Conservation (phyloP, 2,888 invertebrate genomes). For the Trachelus troglodyta region DNA sequence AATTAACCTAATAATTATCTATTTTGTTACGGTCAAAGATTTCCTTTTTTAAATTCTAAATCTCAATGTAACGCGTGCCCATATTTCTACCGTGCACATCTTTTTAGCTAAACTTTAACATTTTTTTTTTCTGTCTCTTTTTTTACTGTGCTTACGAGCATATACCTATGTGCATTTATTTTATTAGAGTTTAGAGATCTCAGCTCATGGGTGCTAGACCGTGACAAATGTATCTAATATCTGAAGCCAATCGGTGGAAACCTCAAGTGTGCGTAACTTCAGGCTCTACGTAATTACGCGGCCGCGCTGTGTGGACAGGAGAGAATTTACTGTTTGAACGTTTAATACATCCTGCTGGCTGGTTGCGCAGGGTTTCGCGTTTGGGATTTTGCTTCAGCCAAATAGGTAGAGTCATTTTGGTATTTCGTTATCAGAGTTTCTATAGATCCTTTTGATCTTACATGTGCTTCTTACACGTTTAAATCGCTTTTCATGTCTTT, state of each 20-base stretch:
- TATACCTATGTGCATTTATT: not conserved
- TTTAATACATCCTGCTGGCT: not conserved
- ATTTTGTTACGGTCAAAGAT: no score
- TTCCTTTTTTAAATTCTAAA: not conserved
- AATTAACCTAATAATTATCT: not conserved
- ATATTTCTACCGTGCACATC: no score
- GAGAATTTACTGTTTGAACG: not conserved
- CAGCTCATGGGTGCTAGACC: not conserved
- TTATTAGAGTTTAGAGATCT: not conserved
- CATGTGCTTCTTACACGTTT: no score
- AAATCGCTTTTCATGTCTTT: not conserved
- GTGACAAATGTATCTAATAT: not conserved
- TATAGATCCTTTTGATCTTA: not conserved
- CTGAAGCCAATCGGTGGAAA: conserved; percentile 2
- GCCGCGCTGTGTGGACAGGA: not conserved
- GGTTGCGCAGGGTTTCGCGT: not conserved
- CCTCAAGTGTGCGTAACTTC: conserved; percentile 1
- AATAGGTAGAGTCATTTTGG: not conserved
- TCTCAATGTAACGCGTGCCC: not conserved
- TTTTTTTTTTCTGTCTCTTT: no score
- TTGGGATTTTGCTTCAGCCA: not conserved
- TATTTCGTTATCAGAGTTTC: not conserved
- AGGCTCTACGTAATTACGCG: not conserved
- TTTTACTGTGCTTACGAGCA: no score
- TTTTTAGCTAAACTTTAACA: no score